Conservation (phyloP, 2,888 invertebrate species). For the Oegoconia quadripuncta region DNA sequence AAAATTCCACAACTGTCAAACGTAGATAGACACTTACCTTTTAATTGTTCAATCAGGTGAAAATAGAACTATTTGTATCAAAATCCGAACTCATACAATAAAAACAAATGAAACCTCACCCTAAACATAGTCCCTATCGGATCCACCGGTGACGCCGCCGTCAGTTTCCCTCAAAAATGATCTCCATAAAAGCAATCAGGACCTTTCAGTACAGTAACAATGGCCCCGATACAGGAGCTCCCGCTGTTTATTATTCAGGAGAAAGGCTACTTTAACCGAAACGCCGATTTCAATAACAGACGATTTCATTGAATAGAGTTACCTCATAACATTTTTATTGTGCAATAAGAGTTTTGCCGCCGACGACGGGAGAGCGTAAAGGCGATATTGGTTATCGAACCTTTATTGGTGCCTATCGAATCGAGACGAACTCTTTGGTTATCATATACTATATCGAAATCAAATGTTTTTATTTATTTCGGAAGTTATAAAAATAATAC, state of each 20-base stretch:
- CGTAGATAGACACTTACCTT: too few relatives aligned
- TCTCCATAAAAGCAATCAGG: slow-evolving; percentile 43
- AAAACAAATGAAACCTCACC: too few relatives aligned
- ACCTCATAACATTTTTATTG: slow-evolving; percentile 77
- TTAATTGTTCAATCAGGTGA: too few relatives aligned
- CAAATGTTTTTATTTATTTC: too few relatives aligned
- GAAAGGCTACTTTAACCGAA: slow-evolving; percentile 60
- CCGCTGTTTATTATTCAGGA: slow-evolving; percentile 54
- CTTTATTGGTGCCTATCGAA: slow-evolving; percentile 34
- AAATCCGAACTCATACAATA: too few relatives aligned
- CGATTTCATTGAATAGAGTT: slow-evolving; percentile 73
- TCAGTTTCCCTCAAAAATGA: slow-evolving; percentile 2
- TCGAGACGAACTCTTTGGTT: slow-evolving; percentile 15
- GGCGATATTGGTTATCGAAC: slow-evolving; percentile 60
- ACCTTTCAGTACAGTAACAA: slow-evolving; percentile 43
- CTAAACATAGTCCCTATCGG: too few relatives aligned
- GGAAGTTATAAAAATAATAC: too few relatives aligned
- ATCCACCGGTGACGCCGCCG: background rate
- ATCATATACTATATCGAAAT: too few relatives aligned
- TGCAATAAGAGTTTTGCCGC: slow-evolving; percentile 64
- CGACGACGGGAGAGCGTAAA: slow-evolving; percentile 49
- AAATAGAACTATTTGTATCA: too few relatives aligned
- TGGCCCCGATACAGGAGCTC: slow-evolving; percentile 36
- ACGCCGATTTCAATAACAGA: slow-evolving; percentile 71
- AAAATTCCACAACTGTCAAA: too few relatives aligned